Base-by-base conservation (phyloP, 2,888 invertebrate species). In the Hoplodrina ambigua region DNA sequence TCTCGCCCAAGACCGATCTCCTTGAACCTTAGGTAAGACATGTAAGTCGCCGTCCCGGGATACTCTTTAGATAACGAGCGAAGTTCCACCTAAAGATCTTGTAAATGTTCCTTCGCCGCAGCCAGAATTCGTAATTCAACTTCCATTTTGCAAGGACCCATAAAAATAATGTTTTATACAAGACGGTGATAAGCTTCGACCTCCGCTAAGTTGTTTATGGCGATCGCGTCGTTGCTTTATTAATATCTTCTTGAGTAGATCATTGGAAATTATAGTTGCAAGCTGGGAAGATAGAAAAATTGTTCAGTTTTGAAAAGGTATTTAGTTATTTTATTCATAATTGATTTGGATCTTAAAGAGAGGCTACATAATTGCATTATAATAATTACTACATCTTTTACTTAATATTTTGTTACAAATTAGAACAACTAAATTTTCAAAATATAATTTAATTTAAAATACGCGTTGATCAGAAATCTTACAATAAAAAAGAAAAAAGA, bases 41-140 rank as follows among this genome's bases (percentile, higher is more conserved):
- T 86, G 77, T 84, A 84, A 84, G 82, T 78, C 81, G 76, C 67
- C 41, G 41, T 85, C 81, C 80, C 78, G 75, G 78, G 83, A 81
- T 85, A 86, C 84, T 85, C 82, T 81, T 85, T 79, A 85, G 86
- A 86, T 88, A 88, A 88, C 86, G 86, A 85, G 84, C 82, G 75
- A 90, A 90, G 85, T 89, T 89, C 76, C 75, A 85, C 75, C 78
- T 87, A 85, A 87, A 85, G 85, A 83, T 88, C 86, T 86, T 87
- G 87, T 88, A 85, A 88, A 89, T 87, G 87, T 83, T 83, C 86
- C 83, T 85, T 82, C 83, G 72, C 85, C 83, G 87, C 82, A 77
- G 81, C 79, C 76, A 83, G 89, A 88, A 87, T 90, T 85, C 86
- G 84, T 86, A 85, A 88, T 86, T 87, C 81, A 86, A 86, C 82